Percentiles rank a stretch among this genome's conserved stretches.
These are phyloP conservation scores for Gnatocerus cornutus DNA, from an alignment of 2,888 invertebrate genomes.

Conservation along the genomic window DNA sequence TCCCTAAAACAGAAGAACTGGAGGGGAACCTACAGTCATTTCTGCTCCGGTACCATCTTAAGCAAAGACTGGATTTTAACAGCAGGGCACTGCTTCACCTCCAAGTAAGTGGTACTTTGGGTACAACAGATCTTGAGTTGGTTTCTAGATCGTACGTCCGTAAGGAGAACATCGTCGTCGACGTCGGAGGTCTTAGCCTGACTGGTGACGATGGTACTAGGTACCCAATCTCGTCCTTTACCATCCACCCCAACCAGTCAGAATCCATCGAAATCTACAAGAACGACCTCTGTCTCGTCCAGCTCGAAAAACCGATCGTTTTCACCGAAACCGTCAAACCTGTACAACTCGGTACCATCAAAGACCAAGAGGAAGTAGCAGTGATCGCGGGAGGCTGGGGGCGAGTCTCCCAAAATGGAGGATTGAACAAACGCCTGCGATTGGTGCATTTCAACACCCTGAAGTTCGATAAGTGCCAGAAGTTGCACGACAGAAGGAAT, in stretches of 20 bases:
- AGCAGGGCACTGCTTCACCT: slow-evolving; percentile 13
- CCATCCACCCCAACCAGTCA: slow-evolving; percentile 6
- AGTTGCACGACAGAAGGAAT: background rate
- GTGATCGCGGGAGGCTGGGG: slow-evolving; percentile 22
- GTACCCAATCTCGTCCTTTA: background rate
- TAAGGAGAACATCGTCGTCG: background rate
- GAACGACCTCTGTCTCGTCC: slow-evolving; percentile 10
- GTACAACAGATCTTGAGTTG: too few species aligned
- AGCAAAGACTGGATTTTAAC: slow-evolving; percentile 17
- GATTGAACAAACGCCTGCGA: background rate
- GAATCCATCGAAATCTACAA: background rate
- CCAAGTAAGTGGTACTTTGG: slow-evolving; percentile 1
- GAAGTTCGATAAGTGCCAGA: slow-evolving; percentile 7
- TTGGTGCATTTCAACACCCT: background rate
- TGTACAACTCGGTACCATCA: slow-evolving; percentile 6
- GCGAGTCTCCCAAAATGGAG: background rate
- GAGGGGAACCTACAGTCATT: background rate
- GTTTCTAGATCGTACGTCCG: background rate
- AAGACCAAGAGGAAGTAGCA: background rate
- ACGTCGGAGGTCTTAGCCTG: background rate
- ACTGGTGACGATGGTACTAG: background rate
- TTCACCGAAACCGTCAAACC: background rate
- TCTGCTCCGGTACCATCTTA: slow-evolving; percentile 18
- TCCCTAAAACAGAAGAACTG: background rate
- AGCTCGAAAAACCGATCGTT: background rate